Evolutionary conservation across 2,888 invertebrate genomes (phyloP).

Genomic region (Macrostomum cliftonense): DNA sequence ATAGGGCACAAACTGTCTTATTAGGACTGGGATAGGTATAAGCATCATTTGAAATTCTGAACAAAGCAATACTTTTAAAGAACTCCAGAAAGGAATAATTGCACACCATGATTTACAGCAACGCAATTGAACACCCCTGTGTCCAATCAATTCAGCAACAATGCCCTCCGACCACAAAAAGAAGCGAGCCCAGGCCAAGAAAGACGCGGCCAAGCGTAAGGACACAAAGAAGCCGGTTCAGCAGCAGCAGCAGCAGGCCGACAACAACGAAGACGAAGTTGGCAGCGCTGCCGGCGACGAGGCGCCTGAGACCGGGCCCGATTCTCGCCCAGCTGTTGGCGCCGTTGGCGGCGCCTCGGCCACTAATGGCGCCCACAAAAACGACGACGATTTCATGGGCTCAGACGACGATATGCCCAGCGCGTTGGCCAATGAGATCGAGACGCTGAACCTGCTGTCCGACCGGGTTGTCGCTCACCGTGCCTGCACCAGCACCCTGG

Average conservation of each 20-base stretch:
- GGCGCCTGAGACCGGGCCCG: not conserved
- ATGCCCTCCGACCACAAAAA: constrained; percentile 99
- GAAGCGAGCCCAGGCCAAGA: constrained; percentile 87
- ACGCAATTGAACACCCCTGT: no score
- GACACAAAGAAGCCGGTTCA: not conserved
- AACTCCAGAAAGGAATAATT: no score
- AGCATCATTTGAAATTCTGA: no score
- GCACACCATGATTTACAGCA: no score
- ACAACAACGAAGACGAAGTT: no score
- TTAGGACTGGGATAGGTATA: no score
- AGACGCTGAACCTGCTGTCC: constrained; percentile 54
- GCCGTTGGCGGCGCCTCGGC: not conserved
- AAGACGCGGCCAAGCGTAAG: constrained; percentile 58
- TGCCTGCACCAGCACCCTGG: constrained; percentile 62
- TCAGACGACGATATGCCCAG: constrained; percentile 9
- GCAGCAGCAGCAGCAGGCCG: not conserved
- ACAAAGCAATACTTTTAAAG: no score
- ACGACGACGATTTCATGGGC: constrained; percentile 6
- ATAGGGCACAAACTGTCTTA: no score
- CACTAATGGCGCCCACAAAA: not conserved
- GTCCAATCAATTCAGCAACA: no score
- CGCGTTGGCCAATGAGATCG: constrained; percentile 61
- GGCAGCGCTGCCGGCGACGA: not conserved
- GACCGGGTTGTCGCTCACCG: constrained; percentile 47
- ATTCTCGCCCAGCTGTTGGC: not conserved